Conservation (phyloP, 2,113 vertebrate species). For the Nematolebias whitei region DNA sequence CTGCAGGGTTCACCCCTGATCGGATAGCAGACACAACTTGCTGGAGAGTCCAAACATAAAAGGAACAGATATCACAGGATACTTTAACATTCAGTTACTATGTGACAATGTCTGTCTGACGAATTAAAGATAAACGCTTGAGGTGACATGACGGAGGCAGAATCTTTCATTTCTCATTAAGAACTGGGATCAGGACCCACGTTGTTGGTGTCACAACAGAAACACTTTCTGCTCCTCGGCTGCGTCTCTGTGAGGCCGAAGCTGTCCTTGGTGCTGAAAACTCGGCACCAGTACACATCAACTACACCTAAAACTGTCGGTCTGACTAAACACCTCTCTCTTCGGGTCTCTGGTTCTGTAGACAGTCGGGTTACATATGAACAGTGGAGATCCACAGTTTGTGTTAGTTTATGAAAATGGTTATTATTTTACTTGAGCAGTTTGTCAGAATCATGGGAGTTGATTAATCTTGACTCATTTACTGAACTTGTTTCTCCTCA, state of each 20-base stretch:
- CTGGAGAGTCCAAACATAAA: constrained; percentile 68
- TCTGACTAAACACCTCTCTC: background rate
- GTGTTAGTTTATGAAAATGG: too few species aligned
- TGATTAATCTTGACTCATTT: too few species aligned
- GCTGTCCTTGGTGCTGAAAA: constrained; percentile 71
- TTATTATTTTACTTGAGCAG: too few species aligned
- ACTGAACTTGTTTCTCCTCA: too few species aligned
- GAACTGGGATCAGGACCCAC: background rate
- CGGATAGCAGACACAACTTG: constrained; percentile 94
- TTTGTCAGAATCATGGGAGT: too few species aligned
- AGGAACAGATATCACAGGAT: too few species aligned
- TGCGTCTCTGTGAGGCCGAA: background rate
- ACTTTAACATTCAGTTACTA: too few species aligned
- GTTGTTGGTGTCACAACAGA: background rate
- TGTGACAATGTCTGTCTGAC: too few species aligned
- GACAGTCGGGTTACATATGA: too few species aligned
- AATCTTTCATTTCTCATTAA: background rate
- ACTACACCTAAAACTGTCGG: background rate
- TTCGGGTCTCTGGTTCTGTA: too few species aligned
- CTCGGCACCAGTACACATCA: background rate
- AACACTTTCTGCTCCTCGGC: background rate
- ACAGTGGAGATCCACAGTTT: too few species aligned
- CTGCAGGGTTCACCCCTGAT: constrained; percentile 92
- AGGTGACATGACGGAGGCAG: background rate
- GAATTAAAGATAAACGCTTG: background rate